Base-by-base conservation (phyloP, 92 coral and sea anemone species). In the Umimayanthus chanpuru region DNA sequence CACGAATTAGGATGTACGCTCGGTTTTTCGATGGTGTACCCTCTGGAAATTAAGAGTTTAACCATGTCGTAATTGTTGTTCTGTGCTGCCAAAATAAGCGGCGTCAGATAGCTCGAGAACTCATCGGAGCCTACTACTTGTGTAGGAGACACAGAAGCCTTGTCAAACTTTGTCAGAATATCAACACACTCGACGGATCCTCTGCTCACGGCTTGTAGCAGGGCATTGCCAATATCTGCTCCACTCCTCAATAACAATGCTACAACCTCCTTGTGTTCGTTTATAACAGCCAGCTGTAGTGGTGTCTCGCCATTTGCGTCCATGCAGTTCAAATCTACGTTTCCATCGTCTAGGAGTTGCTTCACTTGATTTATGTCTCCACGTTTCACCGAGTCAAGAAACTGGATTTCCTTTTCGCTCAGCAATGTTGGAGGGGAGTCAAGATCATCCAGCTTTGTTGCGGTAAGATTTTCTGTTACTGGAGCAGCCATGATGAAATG, bases 61-160 rank as follows among this genome's bases (percentile, higher is more conserved):
- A 93, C 93, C 28, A 90, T 88, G 44, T 95, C 96, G 73, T 91
- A 88, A 72, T 90, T 82, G 29, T 91, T 92, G 65, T 92, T 72
- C 16, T 92, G 94, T 21, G 94, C 94, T 7, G 98, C 96, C 6
- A 95, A 80, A 1, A 90, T 91, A 4, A 92, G 86, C 49, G 95
- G 91, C 0, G 88, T 73, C n/a, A 89, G 66, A 32, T 89, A 89
- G 71, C 91, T 74, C 9, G 86, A 64, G 50, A 71, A 85, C 29
- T 53, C 64, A 26, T 38, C 58, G 3, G 77, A 82, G 9, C 32
- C 78, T 11, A 14, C 66, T 1, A 23, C 66, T 4, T 44, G 38
- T n/a, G 64, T 39, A 12, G 32, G 39, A 23, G 82, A 44, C 4
- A 4, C 40, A 28, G 58, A 77, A 55, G 66, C 39, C n/a, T 20